Evolutionary conservation across 1,140 invertebrate species (phyloP).

Genomic region (Zaprionus vittiger): DNA sequence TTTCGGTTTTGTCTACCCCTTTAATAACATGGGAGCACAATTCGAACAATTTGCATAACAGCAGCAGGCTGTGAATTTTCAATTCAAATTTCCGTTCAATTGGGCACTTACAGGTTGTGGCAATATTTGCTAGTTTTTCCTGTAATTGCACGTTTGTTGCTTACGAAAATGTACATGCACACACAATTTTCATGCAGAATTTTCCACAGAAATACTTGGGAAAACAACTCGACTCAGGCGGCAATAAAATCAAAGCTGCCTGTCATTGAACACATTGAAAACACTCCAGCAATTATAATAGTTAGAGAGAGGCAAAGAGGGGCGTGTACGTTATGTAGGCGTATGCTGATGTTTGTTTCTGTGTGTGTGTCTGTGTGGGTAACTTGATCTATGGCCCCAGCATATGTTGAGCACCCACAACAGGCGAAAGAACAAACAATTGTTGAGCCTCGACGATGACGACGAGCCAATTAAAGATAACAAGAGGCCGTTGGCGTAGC

Average conservation of each 20-base stretch:
- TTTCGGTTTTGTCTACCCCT: not conserved
- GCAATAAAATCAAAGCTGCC: conserved; percentile 69
- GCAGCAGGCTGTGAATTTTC: conserved; percentile 21
- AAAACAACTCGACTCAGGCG: conserved; percentile 9
- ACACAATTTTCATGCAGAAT: conserved; percentile 19
- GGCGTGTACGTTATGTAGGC: conserved; percentile 16
- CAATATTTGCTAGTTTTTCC: conserved; percentile 24
- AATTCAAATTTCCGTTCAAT: conserved; percentile 39
- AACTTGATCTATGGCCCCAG: conserved; percentile 64
- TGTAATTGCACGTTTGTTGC: conserved; percentile 49
- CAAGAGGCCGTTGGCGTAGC: conserved; percentile 42
- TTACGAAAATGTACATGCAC: conserved; percentile 6
- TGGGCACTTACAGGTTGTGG: conserved; percentile 21
- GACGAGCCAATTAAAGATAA: conserved; percentile 80
- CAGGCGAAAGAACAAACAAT: conserved; percentile 44
- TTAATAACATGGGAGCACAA: not conserved
- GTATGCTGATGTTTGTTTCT: conserved; percentile 15
- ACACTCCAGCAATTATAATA: conserved; percentile 65
- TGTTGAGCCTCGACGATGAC: conserved; percentile 23
- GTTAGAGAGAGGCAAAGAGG: conserved; percentile 5
- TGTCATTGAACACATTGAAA: conserved; percentile 71
- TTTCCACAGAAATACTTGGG: not conserved
- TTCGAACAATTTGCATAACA: conserved; percentile 32
- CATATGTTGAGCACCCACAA: conserved; percentile 44
- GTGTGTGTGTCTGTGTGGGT: conserved; percentile 34